Base-by-base conservation (phyloP, 2,888 invertebrate genomes). In the Elaeidobius kamerunicus region DNA sequence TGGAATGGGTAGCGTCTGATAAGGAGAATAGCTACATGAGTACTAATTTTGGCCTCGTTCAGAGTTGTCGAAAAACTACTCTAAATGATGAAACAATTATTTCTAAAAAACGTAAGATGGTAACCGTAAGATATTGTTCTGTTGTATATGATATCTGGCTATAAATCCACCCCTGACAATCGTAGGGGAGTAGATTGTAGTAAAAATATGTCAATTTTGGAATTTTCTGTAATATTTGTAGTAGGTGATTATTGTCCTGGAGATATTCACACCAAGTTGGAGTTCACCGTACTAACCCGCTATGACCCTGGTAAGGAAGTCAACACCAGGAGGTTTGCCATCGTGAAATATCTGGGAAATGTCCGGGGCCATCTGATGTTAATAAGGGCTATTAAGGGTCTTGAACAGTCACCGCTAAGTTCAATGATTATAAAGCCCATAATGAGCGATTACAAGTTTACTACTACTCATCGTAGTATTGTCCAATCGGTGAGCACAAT, bases 331-430 rank as follows among this genome's bases (percentile, higher is more conserved):
- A 61, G 63, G 49, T 54, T 69, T 14, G 60, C 66, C 16, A 62
- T 75, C 1, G 62, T 75, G 1, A 64, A 70, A 60, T 61, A 67
- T 7, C 62, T 75, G 2, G 64, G 66, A 6, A 73, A 75, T 53
- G 61, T 77, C 27, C 66, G 70, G 6, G 60, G 77, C 2, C 78
- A 79, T 56, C 67, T 85, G 53, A 76, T 79, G 53, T 70, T 81
- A 51, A 78, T 85, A 52, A 80, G 80, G 65, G 82, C 85, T 0
- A 75, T 87, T 58, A 79, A 81, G 55, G 76, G 77, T 61, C 66
- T 88, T 35, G 73, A 75, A 0, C 68, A 72, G 0, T 85, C 86
- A 0, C 79, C 82, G 0, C 74, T 88, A 1, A 72, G 75, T 28
- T 70, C 77, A 5, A 73, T 76, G 14, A 81, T 88, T 55, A 65